phyloP scores from a whole-genome alignment of 2,888 invertebrate genomes.

The Ellobium chinense region DNA sequence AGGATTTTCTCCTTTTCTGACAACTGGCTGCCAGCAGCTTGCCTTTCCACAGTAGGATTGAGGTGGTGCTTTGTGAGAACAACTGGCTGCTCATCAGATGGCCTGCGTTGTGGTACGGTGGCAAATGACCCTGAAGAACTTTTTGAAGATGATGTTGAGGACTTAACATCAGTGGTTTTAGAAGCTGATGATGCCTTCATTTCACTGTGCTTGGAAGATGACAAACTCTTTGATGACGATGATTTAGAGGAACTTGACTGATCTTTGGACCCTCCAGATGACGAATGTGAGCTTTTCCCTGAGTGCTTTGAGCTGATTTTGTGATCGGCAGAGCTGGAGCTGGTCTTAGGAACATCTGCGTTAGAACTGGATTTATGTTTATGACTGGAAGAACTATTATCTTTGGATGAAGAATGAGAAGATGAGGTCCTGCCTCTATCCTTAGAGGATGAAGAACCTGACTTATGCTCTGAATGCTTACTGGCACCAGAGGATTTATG shows the following conservation, averaged over 20 bases:
- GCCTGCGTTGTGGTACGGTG: neutral
- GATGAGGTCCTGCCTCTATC: neutral
- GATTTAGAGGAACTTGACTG: neutral
- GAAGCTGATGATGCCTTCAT: neutral
- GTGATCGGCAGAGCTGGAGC: constrained; percentile 2
- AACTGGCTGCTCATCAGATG: constrained; percentile 21
- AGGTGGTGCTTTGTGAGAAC: constrained; percentile 41
- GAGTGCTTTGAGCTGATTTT: constrained; percentile 4
- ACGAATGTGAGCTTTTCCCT: constrained; percentile 5
- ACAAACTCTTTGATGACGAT: neutral
- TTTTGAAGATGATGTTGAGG: constrained; percentile 13
- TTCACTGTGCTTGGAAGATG: neutral
- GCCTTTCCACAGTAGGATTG: constrained; percentile 41
- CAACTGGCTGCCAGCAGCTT: neutral
- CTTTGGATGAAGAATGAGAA: neutral
- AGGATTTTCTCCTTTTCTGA: constrained; percentile 40
- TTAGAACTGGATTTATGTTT: constrained; percentile 10
- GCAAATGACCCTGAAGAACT: neutral
- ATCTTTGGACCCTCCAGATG: neutral
- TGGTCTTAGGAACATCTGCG: neutral
- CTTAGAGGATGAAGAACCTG: neutral
- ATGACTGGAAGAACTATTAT: neutral
- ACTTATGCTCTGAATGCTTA: neutral
- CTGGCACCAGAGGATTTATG: neutral
- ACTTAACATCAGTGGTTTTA: too few relatives aligned